Conservation (phyloP, 2,888 invertebrate species). For the Drosophila prostipennis region DNA sequence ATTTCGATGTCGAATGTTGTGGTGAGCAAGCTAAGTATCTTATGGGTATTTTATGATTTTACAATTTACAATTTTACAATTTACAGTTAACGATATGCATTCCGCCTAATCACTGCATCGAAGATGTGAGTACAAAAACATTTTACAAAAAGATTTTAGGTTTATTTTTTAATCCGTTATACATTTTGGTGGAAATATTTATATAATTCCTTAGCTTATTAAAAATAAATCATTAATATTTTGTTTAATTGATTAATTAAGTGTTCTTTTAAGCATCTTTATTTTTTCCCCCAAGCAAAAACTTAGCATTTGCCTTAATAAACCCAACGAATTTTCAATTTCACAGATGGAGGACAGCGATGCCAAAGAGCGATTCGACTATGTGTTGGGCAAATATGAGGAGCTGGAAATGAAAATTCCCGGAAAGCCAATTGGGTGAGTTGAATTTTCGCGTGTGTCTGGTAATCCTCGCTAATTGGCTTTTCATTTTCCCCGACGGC, state of each 20-base stretch:
- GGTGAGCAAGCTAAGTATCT: constrained; percentile 31
- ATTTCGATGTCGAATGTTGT: constrained; percentile 21
- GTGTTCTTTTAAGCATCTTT: neutral
- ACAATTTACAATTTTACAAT: too few relatives aligned
- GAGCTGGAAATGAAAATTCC: constrained; percentile 73
- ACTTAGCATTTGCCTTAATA: too few relatives aligned
- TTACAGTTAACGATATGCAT: constrained; percentile 59
- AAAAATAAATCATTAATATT: too few relatives aligned
- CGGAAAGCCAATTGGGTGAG: constrained; percentile 78
- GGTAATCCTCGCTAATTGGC: constrained; percentile 7
- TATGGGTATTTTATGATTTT: neutral
- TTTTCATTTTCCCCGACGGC: constrained; percentile 14
- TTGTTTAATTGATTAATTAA: too few relatives aligned
- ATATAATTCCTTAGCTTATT: too few relatives aligned
- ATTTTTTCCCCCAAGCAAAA: neutral
- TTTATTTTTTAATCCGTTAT: too few relatives aligned
- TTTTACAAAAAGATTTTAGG: too few relatives aligned
- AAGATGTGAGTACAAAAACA: constrained; percentile 59
- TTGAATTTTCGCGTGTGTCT: neutral
- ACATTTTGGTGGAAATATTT: too few relatives aligned
- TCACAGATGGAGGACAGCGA: constrained; percentile 64
- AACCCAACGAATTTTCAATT: neutral
- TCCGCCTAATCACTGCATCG: constrained; percentile 65
- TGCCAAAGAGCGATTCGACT: constrained; percentile 62
- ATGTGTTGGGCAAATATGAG: constrained; percentile 77